Evolutionary conservation across 2,113 vertebrate species (phyloP), one percentile per base, ranked within the genome.

Genomic region (Sylvilagus bachmani): DNA sequence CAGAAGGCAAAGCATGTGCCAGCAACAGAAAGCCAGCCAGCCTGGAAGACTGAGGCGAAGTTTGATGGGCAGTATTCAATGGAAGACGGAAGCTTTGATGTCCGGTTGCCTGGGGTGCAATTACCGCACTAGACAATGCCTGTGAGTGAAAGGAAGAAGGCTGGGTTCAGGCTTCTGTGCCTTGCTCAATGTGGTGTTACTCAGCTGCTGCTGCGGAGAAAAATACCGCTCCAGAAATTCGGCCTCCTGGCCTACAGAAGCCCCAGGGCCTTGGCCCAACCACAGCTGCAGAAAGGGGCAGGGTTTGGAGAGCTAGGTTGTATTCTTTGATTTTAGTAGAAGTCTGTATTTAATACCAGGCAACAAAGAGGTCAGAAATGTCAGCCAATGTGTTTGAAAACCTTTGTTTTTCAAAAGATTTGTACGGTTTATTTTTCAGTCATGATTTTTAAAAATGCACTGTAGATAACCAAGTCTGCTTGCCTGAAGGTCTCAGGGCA

Each of bases 371-470:
- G 51, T 55, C 51, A 77, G 58, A 85, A 44, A 86, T 53, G 24
- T 53, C 55, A 85, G 38, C n/a, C 38, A 77, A 29, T 67, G 66
- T 84, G 25, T 71, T 93, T 92, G 85, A 69, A 44, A 78, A 74
- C 17, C n/a, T 92, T 64, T 79, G n/a, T 66, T 75, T 91, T 80
- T 84, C 16, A 81, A 93, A 78, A 79, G 53, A 19, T 29, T 91
- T 67, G 1, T 74, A 66, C 82, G 69, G 61, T 87, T 33, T 27
- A 38, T 62, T 86, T 86, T 73, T 73, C 36, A 73, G 29, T 82
- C 25, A 79, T 44, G 24, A 86, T 71, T 95, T 93, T 92, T 87
- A 13, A 82, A 90, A 94, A 64, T 22, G 25, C 11, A 17, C 66
- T 71, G 44, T 64, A 71, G 61, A 58, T 69, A 82, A 87, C 44